These are phyloP conservation scores for Drosophila teissieri DNA, from an alignment of 1,140 invertebrate species.

Conservation along the genomic window DNA sequence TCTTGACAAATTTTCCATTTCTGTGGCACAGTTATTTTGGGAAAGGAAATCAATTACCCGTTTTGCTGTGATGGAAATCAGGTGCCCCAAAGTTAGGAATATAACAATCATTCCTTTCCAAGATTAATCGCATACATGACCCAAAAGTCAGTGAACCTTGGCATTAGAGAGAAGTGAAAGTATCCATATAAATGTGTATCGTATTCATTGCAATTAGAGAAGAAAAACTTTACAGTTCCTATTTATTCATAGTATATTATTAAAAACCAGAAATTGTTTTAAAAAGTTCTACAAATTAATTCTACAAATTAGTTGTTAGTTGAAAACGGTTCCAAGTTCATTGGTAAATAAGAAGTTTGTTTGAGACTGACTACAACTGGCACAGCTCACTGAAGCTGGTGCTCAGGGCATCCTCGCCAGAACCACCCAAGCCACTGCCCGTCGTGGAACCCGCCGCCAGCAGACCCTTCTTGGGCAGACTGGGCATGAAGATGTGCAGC, in stretches of 20 bases:
- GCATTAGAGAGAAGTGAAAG: background rate
- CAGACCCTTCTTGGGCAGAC: conserved; percentile 75
- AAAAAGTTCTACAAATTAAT: too few species aligned
- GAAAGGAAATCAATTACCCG: too few species aligned
- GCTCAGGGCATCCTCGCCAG: conserved; percentile 54
- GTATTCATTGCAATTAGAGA: background rate
- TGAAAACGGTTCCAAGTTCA: too few species aligned
- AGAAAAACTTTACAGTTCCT: too few species aligned
- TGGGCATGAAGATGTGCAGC: conserved; percentile 83
- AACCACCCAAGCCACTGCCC: conserved; percentile 14
- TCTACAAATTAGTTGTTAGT: too few species aligned
- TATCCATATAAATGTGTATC: too few species aligned
- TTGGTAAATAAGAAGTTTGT: too few species aligned
- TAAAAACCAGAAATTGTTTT: too few species aligned
- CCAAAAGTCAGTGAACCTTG: conserved; percentile 20
- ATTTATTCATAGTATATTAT: too few species aligned
- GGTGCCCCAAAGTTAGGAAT: background rate
- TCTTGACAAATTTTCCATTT: conserved; percentile 14
- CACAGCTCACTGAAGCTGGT: conserved; percentile 64
- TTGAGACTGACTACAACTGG: conserved; percentile 20
- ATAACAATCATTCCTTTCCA: too few species aligned
- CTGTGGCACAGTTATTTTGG: conserved; percentile 6
- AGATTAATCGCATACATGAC: too few species aligned
- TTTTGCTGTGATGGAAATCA: too few species aligned
- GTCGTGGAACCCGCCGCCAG: conserved; percentile 4